phyloP scores from a whole-genome alignment of 2,113 vertebrate genomes.

The Serranochromis macrocephalus region DNA sequence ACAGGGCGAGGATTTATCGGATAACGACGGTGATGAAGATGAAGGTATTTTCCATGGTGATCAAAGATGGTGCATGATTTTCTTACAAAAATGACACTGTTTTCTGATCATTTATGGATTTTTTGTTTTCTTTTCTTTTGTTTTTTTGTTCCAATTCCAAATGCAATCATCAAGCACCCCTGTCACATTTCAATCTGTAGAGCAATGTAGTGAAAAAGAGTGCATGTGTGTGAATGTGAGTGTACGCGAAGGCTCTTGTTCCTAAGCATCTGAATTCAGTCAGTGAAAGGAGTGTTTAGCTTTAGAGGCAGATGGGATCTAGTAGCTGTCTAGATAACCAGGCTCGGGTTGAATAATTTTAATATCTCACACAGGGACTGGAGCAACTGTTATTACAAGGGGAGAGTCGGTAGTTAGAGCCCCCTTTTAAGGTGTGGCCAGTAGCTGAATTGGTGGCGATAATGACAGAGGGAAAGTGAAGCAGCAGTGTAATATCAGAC shows the following conservation, averaged over 20 bases:
- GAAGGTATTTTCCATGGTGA: conserved; percentile 95
- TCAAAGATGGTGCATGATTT: conserved; percentile 87
- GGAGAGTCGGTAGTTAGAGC: not conserved
- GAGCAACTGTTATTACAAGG: conserved; percentile 24
- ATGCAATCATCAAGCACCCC: conserved; percentile 25
- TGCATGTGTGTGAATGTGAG: conserved; percentile 1
- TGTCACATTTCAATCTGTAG: not conserved
- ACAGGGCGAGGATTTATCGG: conserved; percentile 98
- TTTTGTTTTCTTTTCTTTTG: not conserved
- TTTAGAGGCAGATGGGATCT: conserved; percentile 20
- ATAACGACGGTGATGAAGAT: conserved; percentile 99
- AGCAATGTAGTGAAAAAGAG: not conserved
- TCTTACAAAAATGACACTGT: not conserved
- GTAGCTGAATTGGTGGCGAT: conserved; percentile 28
- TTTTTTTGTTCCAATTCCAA: conserved; percentile 2
- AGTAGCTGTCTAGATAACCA: conserved; percentile 14
- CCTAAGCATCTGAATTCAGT: conserved; percentile 8
- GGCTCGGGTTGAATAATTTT: conserved; percentile 16
- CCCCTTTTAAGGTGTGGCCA: conserved; percentile 23
- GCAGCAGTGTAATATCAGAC: conserved; percentile 49
- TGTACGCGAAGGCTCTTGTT: not conserved
- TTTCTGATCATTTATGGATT: conserved; percentile 13
- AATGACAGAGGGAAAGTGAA: conserved; percentile 34
- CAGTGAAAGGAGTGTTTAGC: not conserved
- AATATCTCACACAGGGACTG: conserved; percentile 8